A percentile compares a stretch with the other conserved stretches of the same genome.
These are phyloP conservation scores for Rhabditophanes sp. DNA, from an alignment of 2,888 invertebrate genomes.

Conservation along the genomic window DNA sequence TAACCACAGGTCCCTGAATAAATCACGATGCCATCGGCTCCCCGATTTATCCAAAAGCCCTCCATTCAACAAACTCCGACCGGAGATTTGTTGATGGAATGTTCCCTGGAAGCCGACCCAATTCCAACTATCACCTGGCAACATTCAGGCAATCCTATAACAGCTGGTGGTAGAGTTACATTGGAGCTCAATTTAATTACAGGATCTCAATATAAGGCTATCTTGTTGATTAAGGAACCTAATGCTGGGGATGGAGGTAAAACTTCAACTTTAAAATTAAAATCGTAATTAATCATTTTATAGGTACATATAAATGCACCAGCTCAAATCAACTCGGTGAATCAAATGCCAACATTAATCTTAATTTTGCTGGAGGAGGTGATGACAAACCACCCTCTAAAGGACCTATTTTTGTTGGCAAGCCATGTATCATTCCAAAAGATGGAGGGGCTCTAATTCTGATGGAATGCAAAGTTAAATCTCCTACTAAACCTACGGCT, in stretches of 20 bases:
- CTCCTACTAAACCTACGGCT: conserved; percentile 68
- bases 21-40: conserved; percentile 56
- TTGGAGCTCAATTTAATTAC: conserved; percentile 26
- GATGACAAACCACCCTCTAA: conserved; percentile 16
- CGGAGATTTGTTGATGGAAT: conserved; percentile 44
- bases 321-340: conserved; percentile 95
- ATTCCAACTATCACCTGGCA: conserved; percentile 36
- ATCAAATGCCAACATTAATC: conserved; percentile 98
- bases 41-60: conserved; percentile 91
- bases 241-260: conserved; percentile 89
- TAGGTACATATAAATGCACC: too few species aligned
- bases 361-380: conserved; percentile 79
- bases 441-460: conserved; percentile 87
- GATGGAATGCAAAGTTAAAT: conserved; percentile 77
- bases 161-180: conserved; percentile 22
- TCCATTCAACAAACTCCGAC: conserved; percentile 72
- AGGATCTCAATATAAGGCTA: conserved; percentile 32
- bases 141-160: conserved; percentile 29
- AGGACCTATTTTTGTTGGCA: conserved; percentile 78
- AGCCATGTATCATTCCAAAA: conserved; percentile 95
- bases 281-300: too few species aligned
- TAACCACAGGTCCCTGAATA: too few species aligned
- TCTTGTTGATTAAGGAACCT: conserved; percentile 55
- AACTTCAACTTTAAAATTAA: too few species aligned
- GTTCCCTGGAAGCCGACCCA: conserved; percentile 39